phyloP scores from a whole-genome alignment of 2,888 invertebrate species.

The Apotomis betuletana region DNA sequence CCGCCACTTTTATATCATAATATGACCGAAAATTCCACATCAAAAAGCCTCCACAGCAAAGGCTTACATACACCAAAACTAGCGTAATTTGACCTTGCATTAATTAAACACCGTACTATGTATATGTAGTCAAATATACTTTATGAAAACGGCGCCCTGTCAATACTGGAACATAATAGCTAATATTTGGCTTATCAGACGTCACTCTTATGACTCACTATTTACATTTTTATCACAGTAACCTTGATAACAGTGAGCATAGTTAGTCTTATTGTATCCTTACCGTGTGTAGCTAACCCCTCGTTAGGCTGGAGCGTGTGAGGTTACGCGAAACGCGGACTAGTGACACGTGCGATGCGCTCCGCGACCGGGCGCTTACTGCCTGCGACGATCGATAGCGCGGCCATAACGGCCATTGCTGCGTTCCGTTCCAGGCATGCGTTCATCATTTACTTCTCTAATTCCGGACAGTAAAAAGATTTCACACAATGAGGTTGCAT shows the following conservation, averaged over 20 bases:
- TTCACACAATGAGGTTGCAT: conserved; percentile 11
- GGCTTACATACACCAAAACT: conserved; percentile 15
- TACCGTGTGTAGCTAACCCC: conserved; percentile 34
- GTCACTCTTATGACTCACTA: conserved; percentile 19
- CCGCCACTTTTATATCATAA: conserved; percentile 14
- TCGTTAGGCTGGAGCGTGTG: conserved; percentile 37
- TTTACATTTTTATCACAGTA: conserved; percentile 32
- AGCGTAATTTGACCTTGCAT: conserved; percentile 24
- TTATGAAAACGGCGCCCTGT: conserved; percentile 30
- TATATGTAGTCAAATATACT: conserved; percentile 8
- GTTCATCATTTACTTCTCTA: conserved; percentile 45
- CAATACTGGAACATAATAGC: conserved; percentile 43
- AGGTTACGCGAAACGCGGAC: conserved; percentile 46
- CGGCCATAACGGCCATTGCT: conserved; percentile 60
- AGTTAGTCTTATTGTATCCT: conserved; percentile 27
- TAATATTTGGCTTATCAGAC: conserved; percentile 44
- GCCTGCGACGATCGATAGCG: conserved; percentile 77
- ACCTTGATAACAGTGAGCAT: conserved; percentile 11
- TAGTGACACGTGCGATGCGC: conserved; percentile 63
- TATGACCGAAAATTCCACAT: conserved; percentile 3
- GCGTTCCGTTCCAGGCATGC: conserved; percentile 68
- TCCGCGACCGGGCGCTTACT: conserved; percentile 75
- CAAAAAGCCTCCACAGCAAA: conserved; percentile 8
- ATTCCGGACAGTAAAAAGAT: conserved; percentile 37
- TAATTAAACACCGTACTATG: conserved; percentile 13